Evolutionary conservation across 2,797 vertebrate species (phyloP).

Genomic region (Harpagifer antarcticus): DNA sequence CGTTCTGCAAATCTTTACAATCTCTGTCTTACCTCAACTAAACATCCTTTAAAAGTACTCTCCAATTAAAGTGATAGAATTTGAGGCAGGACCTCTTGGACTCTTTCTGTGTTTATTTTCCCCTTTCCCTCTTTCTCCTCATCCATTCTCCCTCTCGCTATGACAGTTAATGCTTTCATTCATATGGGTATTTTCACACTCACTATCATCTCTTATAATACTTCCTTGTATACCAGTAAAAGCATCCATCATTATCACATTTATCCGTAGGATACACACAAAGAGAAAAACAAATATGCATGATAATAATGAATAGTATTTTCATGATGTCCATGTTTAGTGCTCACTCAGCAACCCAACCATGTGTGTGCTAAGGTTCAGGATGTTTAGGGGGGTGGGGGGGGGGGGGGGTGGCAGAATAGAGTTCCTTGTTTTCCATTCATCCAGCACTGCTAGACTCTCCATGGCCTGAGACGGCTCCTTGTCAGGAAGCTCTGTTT

Average conservation of each 20-base stretch:
- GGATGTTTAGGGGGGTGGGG: slow-evolving; percentile 26
- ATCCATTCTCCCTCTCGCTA: background rate
- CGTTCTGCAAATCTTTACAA: slow-evolving; percentile 44
- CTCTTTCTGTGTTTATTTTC: background rate
- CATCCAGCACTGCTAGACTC: slow-evolving; percentile 18
- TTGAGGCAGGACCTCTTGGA: slow-evolving; percentile 33
- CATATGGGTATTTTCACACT: background rate
- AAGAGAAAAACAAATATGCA: background rate
- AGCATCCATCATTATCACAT: background rate
- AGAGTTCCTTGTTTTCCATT: slow-evolving; percentile 46
- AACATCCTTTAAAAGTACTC: slow-evolving; percentile 12
- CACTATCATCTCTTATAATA: background rate
- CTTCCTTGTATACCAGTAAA: background rate
- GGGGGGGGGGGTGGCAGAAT: slow-evolving; percentile 16
- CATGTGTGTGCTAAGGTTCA: slow-evolving; percentile 31
- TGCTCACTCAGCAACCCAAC: slow-evolving; percentile 21
- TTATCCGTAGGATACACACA: background rate
- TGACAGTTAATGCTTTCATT: background rate
- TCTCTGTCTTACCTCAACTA: slow-evolving; percentile 19
- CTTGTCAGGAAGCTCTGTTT: background rate
- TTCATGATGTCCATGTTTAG: background rate
- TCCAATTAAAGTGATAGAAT: slow-evolving; percentile 46
- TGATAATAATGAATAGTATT: background rate
- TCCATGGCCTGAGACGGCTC: slow-evolving; percentile 3
- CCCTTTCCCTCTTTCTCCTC: background rate